Conservation (phyloP, 2,797 vertebrate species). For the Dermochelys coriacea region DNA sequence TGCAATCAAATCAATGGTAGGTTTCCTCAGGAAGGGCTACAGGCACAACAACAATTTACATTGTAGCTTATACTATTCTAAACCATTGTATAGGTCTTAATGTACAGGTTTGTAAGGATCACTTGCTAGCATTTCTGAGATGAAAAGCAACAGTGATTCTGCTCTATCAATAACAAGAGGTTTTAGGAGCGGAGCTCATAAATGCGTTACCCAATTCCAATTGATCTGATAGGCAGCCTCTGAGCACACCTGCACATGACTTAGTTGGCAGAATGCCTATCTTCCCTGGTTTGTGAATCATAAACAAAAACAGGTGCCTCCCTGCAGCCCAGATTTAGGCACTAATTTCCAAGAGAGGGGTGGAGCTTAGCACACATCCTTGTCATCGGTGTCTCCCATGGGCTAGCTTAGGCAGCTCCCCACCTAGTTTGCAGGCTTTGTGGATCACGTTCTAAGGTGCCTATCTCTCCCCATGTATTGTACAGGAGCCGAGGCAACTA, state of each 20-base stretch:
- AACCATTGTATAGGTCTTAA: not conserved
- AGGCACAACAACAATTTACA: not conserved
- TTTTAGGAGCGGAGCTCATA: not conserved
- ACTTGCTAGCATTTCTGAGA: not conserved
- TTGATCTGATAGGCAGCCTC: not conserved
- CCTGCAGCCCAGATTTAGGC: not conserved
- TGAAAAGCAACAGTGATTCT: not conserved
- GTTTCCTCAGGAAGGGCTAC: too few species aligned
- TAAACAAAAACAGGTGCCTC: not conserved
- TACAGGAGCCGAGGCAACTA: not conserved
- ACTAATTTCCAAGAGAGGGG: not conserved
- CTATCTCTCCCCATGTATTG: not conserved
- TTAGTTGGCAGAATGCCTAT: not conserved
- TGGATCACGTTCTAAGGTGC: not conserved
- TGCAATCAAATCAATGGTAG: too few species aligned
- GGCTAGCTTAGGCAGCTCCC: not conserved
- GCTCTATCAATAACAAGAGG: not conserved
- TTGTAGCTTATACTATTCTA: not conserved
- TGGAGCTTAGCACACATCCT: not conserved
- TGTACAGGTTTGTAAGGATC: not conserved
- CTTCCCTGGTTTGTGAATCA: not conserved
- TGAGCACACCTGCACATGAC: not conserved
- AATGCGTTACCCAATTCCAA: not conserved
- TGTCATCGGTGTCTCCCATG: not conserved
- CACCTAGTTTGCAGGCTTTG: not conserved